Base-by-base conservation (phyloP, 2,797 vertebrate species). In the Myiotriccus ornatus region DNA sequence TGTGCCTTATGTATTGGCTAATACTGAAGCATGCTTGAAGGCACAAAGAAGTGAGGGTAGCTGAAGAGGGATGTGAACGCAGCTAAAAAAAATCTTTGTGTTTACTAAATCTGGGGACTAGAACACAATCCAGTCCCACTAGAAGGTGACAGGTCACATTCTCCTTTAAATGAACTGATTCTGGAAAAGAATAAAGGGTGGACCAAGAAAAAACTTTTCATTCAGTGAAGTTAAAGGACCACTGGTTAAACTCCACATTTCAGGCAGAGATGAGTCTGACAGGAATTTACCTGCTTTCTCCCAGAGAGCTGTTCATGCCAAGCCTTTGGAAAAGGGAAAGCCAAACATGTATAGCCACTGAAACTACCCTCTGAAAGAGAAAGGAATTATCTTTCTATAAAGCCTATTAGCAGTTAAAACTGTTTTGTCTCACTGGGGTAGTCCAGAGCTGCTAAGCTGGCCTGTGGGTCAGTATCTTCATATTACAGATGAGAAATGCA, bases 401-500 rank as follows among this genome's bases (percentile, higher is more conserved):
- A 87, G 24, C 5, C 22, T 77, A 74, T n/a, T 44, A 75, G 20
- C 55, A 84, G 17, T 64, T 77, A 62, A 91, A 91, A 63, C 32
- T 73, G 14, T 52, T 93, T 76, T 87, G 37, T 76, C 63, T 87
- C 67, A 67, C 32, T 63, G 47, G 34, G 59, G 39, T 30, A 47
- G 30, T 55, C 44, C 69, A 88, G 80, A 79, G 21, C 52, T 90
- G 55, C 70, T 90, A 63, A 93, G 9, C 24, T 90, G 60, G 37
- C 68, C 41, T 47, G 18, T 67, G 27, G 37, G 39, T 74, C 81
- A 67, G 34, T 56, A 37, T 90, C 88, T 89, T 90, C 49, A 13
- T 56, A 53, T 60, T 82, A 84, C 64, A 81, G 62, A 70, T 39
- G 37, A 87, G 67, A 90, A 94, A 90, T 88, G 76, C 37, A 93